phyloP scores from a whole-genome alignment of 2,797 vertebrate species.

The Galagoides demidoff region DNA sequence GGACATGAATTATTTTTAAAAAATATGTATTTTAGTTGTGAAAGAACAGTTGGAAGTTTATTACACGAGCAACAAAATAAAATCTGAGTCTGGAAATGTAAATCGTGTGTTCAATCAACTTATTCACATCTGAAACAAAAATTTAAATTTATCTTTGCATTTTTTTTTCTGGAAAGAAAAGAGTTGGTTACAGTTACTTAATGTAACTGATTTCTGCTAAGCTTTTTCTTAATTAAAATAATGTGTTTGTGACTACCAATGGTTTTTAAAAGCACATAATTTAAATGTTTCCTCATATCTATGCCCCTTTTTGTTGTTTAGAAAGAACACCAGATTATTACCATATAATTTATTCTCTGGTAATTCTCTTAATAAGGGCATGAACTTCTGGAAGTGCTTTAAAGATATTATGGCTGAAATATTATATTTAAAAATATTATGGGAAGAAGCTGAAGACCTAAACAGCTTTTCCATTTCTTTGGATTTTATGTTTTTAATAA shows the following conservation, averaged over 20 bases:
- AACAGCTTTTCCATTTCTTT: conserved; percentile 59
- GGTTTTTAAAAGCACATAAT: conserved; percentile 48
- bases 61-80: background rate
- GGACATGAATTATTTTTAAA: conserved; percentile 16
- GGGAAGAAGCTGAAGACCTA: conserved; percentile 34
- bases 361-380: conserved; percentile 64
- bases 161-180: conserved; percentile 11
- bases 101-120: background rate
- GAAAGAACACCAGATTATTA: conserved; percentile 40
- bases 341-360: conserved; percentile 11
- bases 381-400: conserved; percentile 44
- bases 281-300: conserved; percentile 47
- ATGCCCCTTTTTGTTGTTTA: conserved; percentile 41
- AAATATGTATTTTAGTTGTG: background rate
- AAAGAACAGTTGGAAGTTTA: background rate
- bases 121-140: background rate
- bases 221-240: conserved; percentile 54
- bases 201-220: background rate
- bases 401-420: conserved; percentile 19
- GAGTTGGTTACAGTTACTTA: conserved; percentile 21
- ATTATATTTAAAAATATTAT: background rate
- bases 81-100: background rate
- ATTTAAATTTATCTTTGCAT: background rate
- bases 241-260: conserved; percentile 43
- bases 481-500: conserved; percentile 76